Conservation (phyloP, 2,797 vertebrate species). For the Naso thynnoides region DNA sequence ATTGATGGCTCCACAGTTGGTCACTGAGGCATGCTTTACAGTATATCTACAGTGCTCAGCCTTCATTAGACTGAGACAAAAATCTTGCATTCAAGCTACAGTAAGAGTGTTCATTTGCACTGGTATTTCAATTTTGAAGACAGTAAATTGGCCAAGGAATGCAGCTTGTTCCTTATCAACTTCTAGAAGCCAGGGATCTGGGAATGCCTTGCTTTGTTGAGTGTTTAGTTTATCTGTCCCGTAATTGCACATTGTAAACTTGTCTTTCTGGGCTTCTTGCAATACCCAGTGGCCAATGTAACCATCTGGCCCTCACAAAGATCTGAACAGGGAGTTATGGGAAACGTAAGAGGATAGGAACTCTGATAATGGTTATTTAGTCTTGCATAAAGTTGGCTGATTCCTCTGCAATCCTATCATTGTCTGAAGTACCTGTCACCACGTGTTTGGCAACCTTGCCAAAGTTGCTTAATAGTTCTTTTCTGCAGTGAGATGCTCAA, state of each 20-base stretch:
- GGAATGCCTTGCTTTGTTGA: slow-evolving; percentile 82
- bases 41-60: slow-evolving; percentile 59
- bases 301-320: slow-evolving; percentile 83
- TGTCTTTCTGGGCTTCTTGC: slow-evolving; percentile 74
- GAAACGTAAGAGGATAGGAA: slow-evolving; percentile 77
- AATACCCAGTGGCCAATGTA: slow-evolving; percentile 81
- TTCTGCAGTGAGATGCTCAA: slow-evolving; percentile 22
- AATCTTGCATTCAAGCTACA: slow-evolving; percentile 62
- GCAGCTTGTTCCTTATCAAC: slow-evolving; percentile 75
- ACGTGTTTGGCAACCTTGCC: slow-evolving; percentile 23
- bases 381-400: slow-evolving; percentile 65
- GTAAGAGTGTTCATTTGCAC: slow-evolving; percentile 68
- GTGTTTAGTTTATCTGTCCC: slow-evolving; percentile 79
- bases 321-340: slow-evolving; percentile 80
- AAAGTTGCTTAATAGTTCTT: slow-evolving; percentile 17
- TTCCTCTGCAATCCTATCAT: slow-evolving; percentile 60
- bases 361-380: slow-evolving; percentile 76
- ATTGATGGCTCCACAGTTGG: slow-evolving; percentile 49
- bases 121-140: slow-evolving; percentile 73
- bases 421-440: slow-evolving; percentile 58
- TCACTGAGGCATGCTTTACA: slow-evolving; percentile 61
- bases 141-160: slow-evolving; percentile 77
- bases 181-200: slow-evolving; percentile 71
- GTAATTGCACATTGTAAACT: slow-evolving; percentile 84
- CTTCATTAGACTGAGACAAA: slow-evolving; percentile 65